Evolutionary conservation across 2,113 vertebrate genomes (phyloP).

Genomic region (Nesoenas mayeri): DNA sequence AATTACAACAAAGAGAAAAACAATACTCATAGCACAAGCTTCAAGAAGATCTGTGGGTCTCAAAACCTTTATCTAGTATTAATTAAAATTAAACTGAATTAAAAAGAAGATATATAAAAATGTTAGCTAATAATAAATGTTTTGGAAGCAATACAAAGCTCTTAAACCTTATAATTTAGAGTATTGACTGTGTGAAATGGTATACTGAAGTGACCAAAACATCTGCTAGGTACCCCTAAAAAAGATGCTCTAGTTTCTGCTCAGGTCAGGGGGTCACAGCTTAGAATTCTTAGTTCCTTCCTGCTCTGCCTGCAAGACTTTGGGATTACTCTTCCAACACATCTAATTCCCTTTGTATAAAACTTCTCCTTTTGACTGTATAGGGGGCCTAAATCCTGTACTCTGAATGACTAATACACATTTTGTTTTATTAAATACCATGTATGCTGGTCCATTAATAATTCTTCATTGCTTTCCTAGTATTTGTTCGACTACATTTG

Average conservation of each 20-base stretch:
- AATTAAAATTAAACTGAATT: not conserved
- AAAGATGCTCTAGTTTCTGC: not conserved
- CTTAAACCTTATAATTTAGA: not conserved
- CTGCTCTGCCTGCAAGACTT: not conserved
- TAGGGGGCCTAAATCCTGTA: not conserved
- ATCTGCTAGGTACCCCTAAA: not conserved
- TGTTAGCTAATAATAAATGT: not conserved
- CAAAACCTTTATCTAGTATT: not conserved
- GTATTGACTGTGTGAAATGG: not conserved
- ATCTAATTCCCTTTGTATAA: not conserved
- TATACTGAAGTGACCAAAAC: not conserved
- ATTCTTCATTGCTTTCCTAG: not conserved
- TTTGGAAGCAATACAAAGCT: not conserved
- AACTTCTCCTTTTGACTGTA: not conserved
- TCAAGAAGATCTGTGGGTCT: not conserved
- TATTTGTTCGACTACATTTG: not conserved
- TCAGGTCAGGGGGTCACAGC: not conserved
- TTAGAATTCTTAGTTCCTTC: not conserved
- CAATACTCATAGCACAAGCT: not conserved
- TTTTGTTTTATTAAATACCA: not conserved
- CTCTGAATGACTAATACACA: not conserved
- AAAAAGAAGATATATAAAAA: not conserved
- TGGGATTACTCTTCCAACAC: not conserved
- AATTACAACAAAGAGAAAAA: not conserved
- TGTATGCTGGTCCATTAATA: rapidly evolving